phyloP scores from a whole-genome alignment of 2,113 vertebrate genomes.

The Vimba vimba region DNA sequence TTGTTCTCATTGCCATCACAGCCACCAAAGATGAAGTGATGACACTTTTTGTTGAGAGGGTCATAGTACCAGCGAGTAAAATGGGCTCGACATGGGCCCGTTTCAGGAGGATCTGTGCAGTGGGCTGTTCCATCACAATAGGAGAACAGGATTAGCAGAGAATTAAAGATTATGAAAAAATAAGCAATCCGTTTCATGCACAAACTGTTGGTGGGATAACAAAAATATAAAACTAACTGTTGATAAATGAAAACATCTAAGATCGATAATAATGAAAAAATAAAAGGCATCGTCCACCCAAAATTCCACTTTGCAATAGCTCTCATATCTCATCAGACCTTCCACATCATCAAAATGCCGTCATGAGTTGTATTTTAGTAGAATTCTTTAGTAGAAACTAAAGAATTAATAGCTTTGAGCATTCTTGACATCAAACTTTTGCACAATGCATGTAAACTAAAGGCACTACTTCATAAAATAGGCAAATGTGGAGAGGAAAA shows the following conservation, averaged over 20 bases:
- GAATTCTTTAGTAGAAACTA: too few relatives aligned
- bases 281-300: background rate
- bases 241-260: background rate
- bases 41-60: constrained; percentile 79
- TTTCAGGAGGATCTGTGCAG: constrained; percentile 84
- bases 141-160: background rate
- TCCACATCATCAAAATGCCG: background rate
- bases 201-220: background rate
- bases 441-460: background rate
- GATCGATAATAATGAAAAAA: background rate
- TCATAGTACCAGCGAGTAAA: constrained; percentile 88
- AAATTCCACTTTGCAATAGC: background rate
- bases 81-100: constrained; percentile 81
- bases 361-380: background rate
- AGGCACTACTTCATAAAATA: background rate
- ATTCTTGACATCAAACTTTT: background rate
- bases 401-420: background rate
- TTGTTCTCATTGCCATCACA: constrained; percentile 88
- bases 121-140: constrained; percentile 68
- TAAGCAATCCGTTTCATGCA: background rate
- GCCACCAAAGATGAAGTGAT: constrained; percentile 87
- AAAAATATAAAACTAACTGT: background rate
- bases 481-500: background rate
- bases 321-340: background rate
- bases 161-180: background rate